Base-by-base conservation (phyloP, 2,888 invertebrate species). In the Mythimna vitellina region DNA sequence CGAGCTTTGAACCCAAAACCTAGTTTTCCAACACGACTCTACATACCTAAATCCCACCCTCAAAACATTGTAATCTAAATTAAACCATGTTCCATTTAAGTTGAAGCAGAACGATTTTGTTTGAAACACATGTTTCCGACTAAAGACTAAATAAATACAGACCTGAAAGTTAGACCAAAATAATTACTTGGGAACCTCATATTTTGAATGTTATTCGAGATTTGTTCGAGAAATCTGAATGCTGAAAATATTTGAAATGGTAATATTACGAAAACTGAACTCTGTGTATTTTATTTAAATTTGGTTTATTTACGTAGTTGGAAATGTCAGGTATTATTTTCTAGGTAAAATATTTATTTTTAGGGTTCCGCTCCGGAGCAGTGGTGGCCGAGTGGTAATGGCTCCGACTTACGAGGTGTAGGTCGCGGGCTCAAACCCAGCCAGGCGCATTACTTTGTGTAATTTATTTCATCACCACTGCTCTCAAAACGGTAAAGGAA, bases 41-140 rank as follows among this genome's bases (percentile, higher is more conserved):
- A 20, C 9, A 25, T 51, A 51, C 51, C 10, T n/a, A 29, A 38
- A 62, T 22, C 5, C 32, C 17, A 35, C 3, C 6, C 32, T n/a
- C 38, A 17, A 56, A 42, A 65, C 9, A 25, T 29, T 6, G 10
- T 14, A 7, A 49, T 3, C 20, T 35, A 35, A 32, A 49, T 60
- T 22, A 46, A 17, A 42, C 70, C 38, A 38, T 22, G 6, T 29
- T 17, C 17, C 7, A 58, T 51, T 70, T 22, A 14, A 38, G 38
- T 51, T 35, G 12, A 17, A 70, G 38, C 7, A 22, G 58, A 70
- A 70, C n/a, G 7, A 29, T 70, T 71, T 38, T 38, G 29, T 32
- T 29, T 20, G 14, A 14, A 66, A 66, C n/a, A 17, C 29, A 20
- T 57, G 29, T 56, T 57, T 17, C 8, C 20, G 14, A 14, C 9